phyloP scores from a whole-genome alignment of 2,797 vertebrate genomes.

The Halcyon badia region DNA sequence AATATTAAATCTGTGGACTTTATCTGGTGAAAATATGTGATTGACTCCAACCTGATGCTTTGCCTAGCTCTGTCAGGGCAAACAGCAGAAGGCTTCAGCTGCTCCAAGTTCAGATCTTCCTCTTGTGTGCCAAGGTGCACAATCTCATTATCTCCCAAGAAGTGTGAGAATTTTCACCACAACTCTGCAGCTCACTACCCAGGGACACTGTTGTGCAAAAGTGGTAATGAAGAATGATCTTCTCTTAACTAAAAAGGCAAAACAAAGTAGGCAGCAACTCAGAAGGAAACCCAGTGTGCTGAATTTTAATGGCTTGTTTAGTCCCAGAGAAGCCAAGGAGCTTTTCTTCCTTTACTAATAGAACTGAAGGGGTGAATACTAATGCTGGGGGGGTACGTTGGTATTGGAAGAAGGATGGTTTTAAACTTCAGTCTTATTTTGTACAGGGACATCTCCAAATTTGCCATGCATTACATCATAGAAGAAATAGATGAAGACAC shows the following conservation, averaged over 20 bases:
- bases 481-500: constrained; percentile 98
- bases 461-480: constrained; percentile 95
- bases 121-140: neutral
- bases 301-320: constrained; percentile 14
- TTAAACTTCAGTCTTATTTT: constrained; percentile 55
- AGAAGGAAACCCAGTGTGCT: neutral
- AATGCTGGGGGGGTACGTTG: neutral
- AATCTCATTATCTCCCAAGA: neutral
- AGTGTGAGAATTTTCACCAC: neutral
- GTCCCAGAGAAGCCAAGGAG: neutral
- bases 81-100: neutral
- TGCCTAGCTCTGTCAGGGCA: neutral
- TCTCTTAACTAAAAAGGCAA: neutral
- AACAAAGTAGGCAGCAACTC: neutral
- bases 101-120: neutral
- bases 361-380: neutral
- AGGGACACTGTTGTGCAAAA: neutral
- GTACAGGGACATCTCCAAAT: constrained; percentile 93
- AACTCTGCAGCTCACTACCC: neutral
- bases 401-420: neutral
- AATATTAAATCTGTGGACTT: neutral
- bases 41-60: neutral
- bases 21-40: accelerated
- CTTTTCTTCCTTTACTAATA: neutral
- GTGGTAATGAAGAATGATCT: neutral